These are phyloP conservation scores for Spilogale gracilis DNA, from an alignment of 2,113 vertebrate genomes.

Conservation along the genomic window DNA sequence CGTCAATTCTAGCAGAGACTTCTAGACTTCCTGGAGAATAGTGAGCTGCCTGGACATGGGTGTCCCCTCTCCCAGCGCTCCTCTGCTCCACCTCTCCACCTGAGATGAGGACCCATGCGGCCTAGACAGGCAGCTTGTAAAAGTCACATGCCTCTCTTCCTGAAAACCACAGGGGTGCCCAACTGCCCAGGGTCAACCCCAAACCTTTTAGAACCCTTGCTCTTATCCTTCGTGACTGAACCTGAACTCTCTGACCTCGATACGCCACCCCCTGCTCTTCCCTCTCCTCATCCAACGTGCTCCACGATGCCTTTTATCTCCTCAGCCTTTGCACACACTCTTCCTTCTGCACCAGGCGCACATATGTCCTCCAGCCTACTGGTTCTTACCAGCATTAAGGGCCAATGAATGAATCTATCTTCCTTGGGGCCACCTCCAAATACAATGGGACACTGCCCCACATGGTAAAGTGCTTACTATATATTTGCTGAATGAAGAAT, in stretches of 20 bases:
- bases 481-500: background rate
- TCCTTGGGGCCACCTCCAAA: background rate
- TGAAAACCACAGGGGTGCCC: accelerated
- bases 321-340: accelerated
- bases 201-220: accelerated
- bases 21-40: accelerated
- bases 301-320: accelerated
- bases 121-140: too few relatives aligned
- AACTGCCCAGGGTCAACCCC: background rate
- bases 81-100: accelerated
- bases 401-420: background rate
- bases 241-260: background rate
- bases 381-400: background rate
- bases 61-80: accelerated
- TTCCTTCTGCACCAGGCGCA: accelerated
- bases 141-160: background rate
- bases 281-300: background rate
- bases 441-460: accelerated
- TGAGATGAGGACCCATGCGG: accelerated
- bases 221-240: accelerated
- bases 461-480: accelerated
- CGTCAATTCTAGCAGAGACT: accelerated
- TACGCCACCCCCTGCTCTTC: accelerated
- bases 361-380: accelerated
- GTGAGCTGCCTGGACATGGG: accelerated